Conservation (phyloP, 2,113 vertebrate genomes). For the Chamaetylas fuelleborni region DNA sequence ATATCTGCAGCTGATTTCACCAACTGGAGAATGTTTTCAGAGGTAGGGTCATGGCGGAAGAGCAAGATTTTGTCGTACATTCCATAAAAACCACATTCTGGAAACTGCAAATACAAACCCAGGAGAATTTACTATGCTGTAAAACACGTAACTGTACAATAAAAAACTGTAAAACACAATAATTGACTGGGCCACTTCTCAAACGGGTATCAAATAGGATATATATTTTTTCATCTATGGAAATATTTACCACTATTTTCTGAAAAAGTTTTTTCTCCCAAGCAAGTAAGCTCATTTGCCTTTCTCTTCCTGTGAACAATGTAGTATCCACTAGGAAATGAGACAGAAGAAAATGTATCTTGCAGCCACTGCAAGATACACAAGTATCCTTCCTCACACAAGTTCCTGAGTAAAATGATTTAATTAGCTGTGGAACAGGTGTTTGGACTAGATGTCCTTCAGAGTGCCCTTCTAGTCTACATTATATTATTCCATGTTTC, state of each 20-base stretch:
- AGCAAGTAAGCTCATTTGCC: background rate
- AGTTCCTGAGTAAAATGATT: background rate
- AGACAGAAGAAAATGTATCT: background rate
- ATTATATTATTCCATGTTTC: background rate
- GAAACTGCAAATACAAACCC: constrained; percentile 81
- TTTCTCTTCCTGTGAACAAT: background rate
- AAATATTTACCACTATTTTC: background rate
- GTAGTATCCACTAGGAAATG: background rate
- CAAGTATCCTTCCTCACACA: background rate
- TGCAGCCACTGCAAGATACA: background rate
- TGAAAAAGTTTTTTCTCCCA: background rate
- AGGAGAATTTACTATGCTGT: background rate
- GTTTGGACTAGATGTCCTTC: background rate
- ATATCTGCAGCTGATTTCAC: constrained; percentile 86
- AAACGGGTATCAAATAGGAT: background rate
- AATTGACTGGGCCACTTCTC: background rate
- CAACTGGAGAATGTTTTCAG: constrained; percentile 89
- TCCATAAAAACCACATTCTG: constrained; percentile 90
- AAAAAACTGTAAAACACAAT: background rate
- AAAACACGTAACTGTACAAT: background rate
- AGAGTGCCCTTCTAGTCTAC: background rate
- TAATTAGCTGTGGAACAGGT: background rate
- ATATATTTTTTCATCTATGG: background rate
- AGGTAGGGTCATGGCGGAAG: constrained; percentile 86
- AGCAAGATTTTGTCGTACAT: constrained; percentile 91